Conservation (phyloP, 2,113 vertebrate genomes). For the Neolamprologus tretocephalus region DNA sequence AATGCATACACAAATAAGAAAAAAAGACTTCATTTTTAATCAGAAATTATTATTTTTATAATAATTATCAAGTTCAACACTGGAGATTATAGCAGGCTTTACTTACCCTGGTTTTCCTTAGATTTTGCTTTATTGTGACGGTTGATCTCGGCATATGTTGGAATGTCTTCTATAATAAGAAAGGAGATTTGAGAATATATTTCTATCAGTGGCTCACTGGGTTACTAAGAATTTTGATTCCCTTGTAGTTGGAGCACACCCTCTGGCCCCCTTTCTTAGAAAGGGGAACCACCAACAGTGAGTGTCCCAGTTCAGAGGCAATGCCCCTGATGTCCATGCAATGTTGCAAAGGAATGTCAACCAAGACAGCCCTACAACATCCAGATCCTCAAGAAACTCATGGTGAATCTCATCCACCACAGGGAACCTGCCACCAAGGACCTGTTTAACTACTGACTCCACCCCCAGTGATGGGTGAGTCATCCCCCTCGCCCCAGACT, state of each 20-base stretch:
- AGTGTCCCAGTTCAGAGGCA: neutral
- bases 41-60: neutral
- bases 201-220: neutral
- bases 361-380: neutral
- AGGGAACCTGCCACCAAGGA: neutral
- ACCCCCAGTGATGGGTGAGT: rapidly evolving
- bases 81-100: neutral
- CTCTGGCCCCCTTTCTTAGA: neutral
- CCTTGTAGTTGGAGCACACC: neutral
- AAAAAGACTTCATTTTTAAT: rapidly evolving
- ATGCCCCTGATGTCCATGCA: neutral
- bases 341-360: neutral
- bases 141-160: neutral
- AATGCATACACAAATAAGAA: rapidly evolving
- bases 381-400: neutral
- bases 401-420: neutral
- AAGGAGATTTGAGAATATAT: neutral
- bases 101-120: neutral
- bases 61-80: rapidly evolving
- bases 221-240: neutral
- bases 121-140: neutral
- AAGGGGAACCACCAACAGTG: neutral
- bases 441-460: neutral
- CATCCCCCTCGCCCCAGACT: rapidly evolving
- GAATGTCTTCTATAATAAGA: neutral